Base-by-base conservation (phyloP, 2,888 invertebrate genomes). In the Drosophila austrosaltans region DNA sequence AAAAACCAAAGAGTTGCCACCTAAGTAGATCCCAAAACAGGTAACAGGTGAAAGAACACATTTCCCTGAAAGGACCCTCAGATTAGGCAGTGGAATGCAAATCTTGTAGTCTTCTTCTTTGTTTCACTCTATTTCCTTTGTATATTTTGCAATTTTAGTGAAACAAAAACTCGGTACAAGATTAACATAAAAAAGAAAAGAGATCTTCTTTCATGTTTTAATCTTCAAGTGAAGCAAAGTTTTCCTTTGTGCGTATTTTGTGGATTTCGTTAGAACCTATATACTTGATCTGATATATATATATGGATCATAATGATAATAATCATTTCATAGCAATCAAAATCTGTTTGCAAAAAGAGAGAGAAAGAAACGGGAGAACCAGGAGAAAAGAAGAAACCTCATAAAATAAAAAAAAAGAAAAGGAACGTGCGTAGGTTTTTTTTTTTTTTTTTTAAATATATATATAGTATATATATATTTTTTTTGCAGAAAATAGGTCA, bases 401-500 rank as follows among this genome's bases (percentile, higher is more conserved):
- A 48, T 48, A 48, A 48, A 40, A 44, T 48, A 48, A 48, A 40
- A 44, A 42, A 40, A 36, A 39, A 20, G 1, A 53, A 53, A 53
- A 53, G 48, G 53, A 62, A 66, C 39, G 32, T 64, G 25, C 25
- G 39, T 42, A 36, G 42, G 60, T 30, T 60, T 60, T 59, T 28
- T 44, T 44, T 22, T 20, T 44, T 4, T 28, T 32, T 5, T 32
- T 5, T 4, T n/a, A n/a, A 32, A 10, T 36, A 36, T 36, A 36
- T 36, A 10, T 8, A 36, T 36, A 36, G 2, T 36, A 5, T 30
- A 5, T 10, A 22, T 44, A 2, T 20, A 7, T 20, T 44, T 22
- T 48, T 22, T 25, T 48, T 72, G 71, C 66, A 3, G 71, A 88
- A 83, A 83, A 83, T 83, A 69, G 82, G 82, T 83, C 82, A 83